Evolutionary conservation across 2,888 invertebrate species (phyloP).

Genomic region (Calameuta pallipes): DNA sequence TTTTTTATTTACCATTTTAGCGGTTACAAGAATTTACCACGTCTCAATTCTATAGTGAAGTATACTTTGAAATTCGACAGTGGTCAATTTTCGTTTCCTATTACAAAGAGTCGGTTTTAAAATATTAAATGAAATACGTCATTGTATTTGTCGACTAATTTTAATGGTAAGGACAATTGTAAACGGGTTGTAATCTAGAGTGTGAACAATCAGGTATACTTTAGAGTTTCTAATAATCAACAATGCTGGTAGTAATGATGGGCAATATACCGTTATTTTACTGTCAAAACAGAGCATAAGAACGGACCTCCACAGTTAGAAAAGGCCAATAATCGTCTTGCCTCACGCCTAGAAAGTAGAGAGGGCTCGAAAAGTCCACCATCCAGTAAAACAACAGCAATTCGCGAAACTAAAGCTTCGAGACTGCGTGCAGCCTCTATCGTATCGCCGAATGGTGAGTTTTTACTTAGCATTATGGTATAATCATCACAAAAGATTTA

Average conservation of each 20-base stretch:
- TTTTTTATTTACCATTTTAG: background rate
- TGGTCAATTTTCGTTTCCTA: background rate
- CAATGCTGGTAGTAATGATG: background rate
- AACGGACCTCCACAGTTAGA: conserved; percentile 21
- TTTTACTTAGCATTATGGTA: conserved; percentile 48
- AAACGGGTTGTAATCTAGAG: background rate
- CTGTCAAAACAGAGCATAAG: conserved; percentile 63
- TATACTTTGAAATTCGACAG: background rate
- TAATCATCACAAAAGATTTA: background rate
- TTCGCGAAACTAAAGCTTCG: conserved; percentile 54
- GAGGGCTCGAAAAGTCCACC: conserved; percentile 38
- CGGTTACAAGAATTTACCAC: background rate
- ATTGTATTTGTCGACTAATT: background rate
- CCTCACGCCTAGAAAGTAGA: conserved; percentile 40
- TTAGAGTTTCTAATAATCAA: background rate
- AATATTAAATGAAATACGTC: background rate
- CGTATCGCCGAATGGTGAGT: conserved; percentile 48
- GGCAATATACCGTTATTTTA: background rate
- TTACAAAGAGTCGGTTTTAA: background rate
- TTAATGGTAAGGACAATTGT: background rate
- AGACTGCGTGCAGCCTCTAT: conserved; percentile 55
- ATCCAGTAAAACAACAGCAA: conserved; percentile 41
- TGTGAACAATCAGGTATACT: background rate
- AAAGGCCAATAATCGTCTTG: conserved; percentile 67
- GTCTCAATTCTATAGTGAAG: background rate